phyloP scores from a whole-genome alignment of 1,140 invertebrate genomes.

The Oncopodura yosiiana region DNA sequence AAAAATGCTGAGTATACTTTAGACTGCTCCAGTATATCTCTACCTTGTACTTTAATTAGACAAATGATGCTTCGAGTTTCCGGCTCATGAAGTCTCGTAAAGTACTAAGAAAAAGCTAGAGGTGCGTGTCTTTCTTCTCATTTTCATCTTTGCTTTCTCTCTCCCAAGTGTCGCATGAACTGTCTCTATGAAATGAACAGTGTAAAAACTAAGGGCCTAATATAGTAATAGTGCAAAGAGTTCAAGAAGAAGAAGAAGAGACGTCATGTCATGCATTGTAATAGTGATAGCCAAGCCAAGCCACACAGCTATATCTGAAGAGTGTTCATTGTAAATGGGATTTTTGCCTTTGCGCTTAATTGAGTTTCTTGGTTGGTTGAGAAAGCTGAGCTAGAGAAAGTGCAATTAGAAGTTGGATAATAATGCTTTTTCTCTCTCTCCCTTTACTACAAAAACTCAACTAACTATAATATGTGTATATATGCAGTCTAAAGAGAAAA shows the following conservation, averaged over 20 bases:
- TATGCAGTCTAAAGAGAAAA: too few relatives aligned
- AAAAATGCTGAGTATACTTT: too few relatives aligned
- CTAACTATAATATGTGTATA: too few relatives aligned
- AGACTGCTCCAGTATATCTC: too few relatives aligned
- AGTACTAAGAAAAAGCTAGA: too few relatives aligned
- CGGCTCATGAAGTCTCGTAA: conserved; percentile 18
- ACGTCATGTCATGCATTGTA: conserved; percentile 17
- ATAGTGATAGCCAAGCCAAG: too few relatives aligned
- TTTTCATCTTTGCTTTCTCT: background rate
- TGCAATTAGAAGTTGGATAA: background rate
- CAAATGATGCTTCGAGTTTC: conserved; percentile 31
- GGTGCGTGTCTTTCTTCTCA: conserved; percentile 11
- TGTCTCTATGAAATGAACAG: too few relatives aligned
- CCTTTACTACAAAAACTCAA: too few relatives aligned
- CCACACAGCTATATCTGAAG: too few relatives aligned
- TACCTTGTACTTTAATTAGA: conserved; percentile 33
- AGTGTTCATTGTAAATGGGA: conserved; percentile 30
- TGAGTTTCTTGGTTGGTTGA: conserved; percentile 9
- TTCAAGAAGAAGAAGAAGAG: background rate
- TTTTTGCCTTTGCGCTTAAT: conserved; percentile 20
- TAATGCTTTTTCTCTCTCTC: background rate
- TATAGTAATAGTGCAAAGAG: background rate
- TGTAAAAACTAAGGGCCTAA: too few relatives aligned
- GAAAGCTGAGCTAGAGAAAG: background rate
- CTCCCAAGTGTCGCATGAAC: too few relatives aligned